Evolutionary conservation across 2,797 vertebrate genomes (phyloP), one percentile per base, ranked within the genome.

Genomic region (Brachyalestes nurse): DNA sequence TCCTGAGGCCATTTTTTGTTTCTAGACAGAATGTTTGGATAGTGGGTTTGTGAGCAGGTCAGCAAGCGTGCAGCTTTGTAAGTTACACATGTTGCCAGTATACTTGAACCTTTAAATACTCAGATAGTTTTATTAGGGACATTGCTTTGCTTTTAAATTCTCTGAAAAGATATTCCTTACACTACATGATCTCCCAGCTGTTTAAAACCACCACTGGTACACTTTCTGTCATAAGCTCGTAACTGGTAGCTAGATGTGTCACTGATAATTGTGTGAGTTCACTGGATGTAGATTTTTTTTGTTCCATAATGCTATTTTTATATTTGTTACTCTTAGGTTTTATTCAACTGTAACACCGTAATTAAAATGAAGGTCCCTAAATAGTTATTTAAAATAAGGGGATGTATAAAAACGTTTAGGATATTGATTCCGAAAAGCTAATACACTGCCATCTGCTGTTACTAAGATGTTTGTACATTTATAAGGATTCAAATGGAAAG

Each of bases 381-480:
- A 34, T 34, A 34, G 34, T 34, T 34, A 34, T 34, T 34, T 34
- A 34, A 34, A 34, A 34, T 34, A 34, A 34, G 4, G 2, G 34
- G 34, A 34, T 34, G 4, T 34, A 34, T 34, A 34, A 34, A 34
- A 51, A 13, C 16, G 3, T 51, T 51, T 4, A 16, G 13, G 13
- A 51, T 51, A 51, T 1, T 13, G 47, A 16, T 51, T 47, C 45
- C 47, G 16, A 13, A 57, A 21, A n/a, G 16, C 34, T 34, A 34
- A 10, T 66, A 40, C 42, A 34, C 28, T 66, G 34, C 64, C 64
- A 17, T 66, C 64, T 66, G 17, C 23, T 67, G 65, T n/a, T n/a
- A 12, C 5, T n/a, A 67, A n/a, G 8, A 65, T 40, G 34, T 6
- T 10, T 12, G 17, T 55, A 55, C 53, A 55, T 16, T 34, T 34